Evolutionary conservation across 2,113 vertebrate genomes (phyloP).

Genomic region (rat (Rattus norvegicus)): DNA sequence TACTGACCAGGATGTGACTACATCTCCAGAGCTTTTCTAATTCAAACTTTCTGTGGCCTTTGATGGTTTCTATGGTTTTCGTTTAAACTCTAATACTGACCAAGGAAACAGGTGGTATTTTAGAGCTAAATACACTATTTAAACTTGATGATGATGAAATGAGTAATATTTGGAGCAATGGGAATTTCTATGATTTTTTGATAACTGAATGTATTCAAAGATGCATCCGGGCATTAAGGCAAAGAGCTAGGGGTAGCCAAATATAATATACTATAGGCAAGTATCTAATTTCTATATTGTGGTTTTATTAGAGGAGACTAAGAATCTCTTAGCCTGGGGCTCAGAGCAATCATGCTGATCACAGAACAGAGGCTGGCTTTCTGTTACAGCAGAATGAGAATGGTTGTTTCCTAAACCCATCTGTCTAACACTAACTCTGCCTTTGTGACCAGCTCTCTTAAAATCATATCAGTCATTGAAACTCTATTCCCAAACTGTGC

Average conservation of each 20-base stretch:
- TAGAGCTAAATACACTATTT: not conserved
- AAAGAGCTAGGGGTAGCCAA: not conserved
- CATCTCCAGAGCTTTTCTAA: not conserved
- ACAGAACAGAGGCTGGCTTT: slow-evolving; percentile 69
- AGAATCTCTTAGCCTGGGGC: slow-evolving; percentile 64
- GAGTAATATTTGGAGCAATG: not conserved
- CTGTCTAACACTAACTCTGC: slow-evolving; percentile 73
- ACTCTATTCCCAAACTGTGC: slow-evolving; percentile 70
- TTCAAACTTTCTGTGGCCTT: not conserved
- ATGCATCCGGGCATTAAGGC: slow-evolving; percentile 15
- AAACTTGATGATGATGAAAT: slow-evolving; percentile 3
- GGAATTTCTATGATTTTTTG: not conserved
- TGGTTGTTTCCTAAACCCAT: slow-evolving; percentile 66
- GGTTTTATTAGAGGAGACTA: slow-evolving; percentile 66
- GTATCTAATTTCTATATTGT: slow-evolving; percentile 72
- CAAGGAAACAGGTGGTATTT: not conserved
- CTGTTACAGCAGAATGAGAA: slow-evolving; percentile 76
- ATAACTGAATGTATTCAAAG: not conserved
- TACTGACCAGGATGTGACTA: not conserved
- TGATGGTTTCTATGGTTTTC: not conserved
- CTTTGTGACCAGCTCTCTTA: slow-evolving; percentile 71
- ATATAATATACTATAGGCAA: slow-evolving; percentile 63
- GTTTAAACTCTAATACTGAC: not conserved
- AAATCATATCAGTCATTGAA: slow-evolving; percentile 78
- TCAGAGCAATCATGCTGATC: slow-evolving; percentile 74